phyloP scores from a whole-genome alignment of 1,140 invertebrate genomes.

The Drosophila bifasciata region DNA sequence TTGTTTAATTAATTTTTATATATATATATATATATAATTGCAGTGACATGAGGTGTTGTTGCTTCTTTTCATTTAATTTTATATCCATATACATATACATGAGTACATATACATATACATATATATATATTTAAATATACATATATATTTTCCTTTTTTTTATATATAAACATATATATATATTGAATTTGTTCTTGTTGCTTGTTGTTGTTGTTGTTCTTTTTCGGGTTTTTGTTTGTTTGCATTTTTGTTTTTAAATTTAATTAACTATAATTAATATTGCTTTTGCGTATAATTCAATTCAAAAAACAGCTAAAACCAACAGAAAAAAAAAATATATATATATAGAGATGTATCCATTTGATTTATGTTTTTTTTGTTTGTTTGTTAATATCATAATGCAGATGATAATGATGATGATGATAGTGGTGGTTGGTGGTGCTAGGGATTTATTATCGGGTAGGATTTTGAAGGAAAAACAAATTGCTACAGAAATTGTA shows the following conservation, averaged over 20 bases:
- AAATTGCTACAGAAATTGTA: slow-evolving; percentile 60
- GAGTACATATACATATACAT: too few relatives aligned
- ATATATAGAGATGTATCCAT: too few relatives aligned
- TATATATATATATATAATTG: slow-evolving; percentile 82
- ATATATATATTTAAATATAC: too few relatives aligned
- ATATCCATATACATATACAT: slow-evolving; percentile 67
- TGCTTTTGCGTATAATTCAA: slow-evolving; percentile 81
- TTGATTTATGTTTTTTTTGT: slow-evolving; percentile 28
- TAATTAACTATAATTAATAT: slow-evolving; percentile 83
- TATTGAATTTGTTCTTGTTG: slow-evolving; percentile 37
- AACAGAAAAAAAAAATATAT: slow-evolving; percentile 70
- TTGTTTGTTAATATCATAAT: slow-evolving; percentile 27
- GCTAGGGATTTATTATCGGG: slow-evolving; percentile 27
- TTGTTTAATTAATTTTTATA: slow-evolving; percentile 80
- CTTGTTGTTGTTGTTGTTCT: slow-evolving; percentile 19
- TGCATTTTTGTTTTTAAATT: slow-evolving; percentile 71
- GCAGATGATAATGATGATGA: slow-evolving; percentile 10
- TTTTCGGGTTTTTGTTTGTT: slow-evolving; percentile 43
- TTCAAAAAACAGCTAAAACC: slow-evolving; percentile 80
- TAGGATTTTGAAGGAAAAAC: slow-evolving; percentile 63
- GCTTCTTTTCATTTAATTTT: slow-evolving; percentile 76
- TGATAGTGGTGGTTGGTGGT: slow-evolving; percentile 10
- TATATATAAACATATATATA: too few relatives aligned
- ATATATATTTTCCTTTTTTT: too few relatives aligned
- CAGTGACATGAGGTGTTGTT: slow-evolving; percentile 82